Evolutionary conservation across 2,888 invertebrate genomes (phyloP).

Genomic region (Yponomeuta sedellus): DNA sequence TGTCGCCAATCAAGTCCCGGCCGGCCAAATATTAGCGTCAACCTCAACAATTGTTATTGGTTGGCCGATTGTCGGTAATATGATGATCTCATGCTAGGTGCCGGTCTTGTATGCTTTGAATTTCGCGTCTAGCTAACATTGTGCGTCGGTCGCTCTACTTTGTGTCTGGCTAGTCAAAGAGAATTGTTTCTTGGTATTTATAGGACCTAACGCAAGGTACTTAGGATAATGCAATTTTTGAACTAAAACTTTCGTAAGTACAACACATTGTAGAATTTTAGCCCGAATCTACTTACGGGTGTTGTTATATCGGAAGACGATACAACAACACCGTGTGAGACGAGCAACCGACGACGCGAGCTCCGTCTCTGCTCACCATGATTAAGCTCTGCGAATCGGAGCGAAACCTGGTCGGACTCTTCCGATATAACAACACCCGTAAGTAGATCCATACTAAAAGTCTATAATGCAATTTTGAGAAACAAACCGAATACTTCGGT

Average conservation of each 20-base stretch:
- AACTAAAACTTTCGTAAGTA: too few species aligned
- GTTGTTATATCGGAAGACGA: too few species aligned
- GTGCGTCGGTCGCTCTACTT: background rate
- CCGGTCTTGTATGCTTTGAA: background rate
- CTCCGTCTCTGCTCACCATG: too few species aligned
- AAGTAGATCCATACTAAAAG: too few species aligned
- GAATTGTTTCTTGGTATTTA: background rate
- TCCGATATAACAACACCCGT: too few species aligned
- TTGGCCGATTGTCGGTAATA: slow-evolving; percentile 14
- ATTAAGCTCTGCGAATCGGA: too few species aligned
- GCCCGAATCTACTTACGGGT: too few species aligned
- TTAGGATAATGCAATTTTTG: background rate
- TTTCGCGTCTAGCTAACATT: background rate
- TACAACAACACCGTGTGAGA: too few species aligned
- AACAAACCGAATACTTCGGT: too few species aligned
- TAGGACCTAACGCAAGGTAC: background rate
- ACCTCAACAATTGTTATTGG: slow-evolving; percentile 16
- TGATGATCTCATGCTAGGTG: slow-evolving; percentile 17
- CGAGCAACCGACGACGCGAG: too few species aligned
- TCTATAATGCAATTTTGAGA: background rate
- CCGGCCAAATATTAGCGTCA: background rate
- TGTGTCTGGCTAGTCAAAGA: background rate
- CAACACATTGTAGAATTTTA: too few species aligned
- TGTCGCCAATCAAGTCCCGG: background rate
- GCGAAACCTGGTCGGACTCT: too few species aligned